Evolutionary conservation across 1,140 invertebrate genomes (phyloP).

Genomic region (Arctopsyche grandis): DNA sequence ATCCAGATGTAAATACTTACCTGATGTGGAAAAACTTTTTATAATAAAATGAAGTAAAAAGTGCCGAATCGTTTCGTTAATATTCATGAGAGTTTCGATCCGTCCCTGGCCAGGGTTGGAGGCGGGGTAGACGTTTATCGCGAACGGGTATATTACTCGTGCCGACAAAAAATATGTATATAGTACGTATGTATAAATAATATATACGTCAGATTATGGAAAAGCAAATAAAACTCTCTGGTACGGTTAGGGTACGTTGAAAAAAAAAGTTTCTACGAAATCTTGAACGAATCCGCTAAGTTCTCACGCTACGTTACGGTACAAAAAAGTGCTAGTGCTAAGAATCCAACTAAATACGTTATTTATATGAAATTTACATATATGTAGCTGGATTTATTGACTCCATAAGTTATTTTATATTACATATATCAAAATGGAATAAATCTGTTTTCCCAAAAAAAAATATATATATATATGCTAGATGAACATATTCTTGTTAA

Average conservation of each 20-base stretch:
- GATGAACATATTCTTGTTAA: too few relatives aligned
- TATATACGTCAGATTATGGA: conserved; percentile 32
- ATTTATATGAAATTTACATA: too few relatives aligned
- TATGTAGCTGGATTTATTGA: too few relatives aligned
- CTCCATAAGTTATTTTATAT: too few relatives aligned
- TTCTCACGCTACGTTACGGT: conserved; percentile 4
- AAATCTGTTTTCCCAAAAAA: too few relatives aligned
- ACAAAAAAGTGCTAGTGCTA: not conserved
- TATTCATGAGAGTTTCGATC: conserved; percentile 4
- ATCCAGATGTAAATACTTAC: too few relatives aligned
- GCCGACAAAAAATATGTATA: not conserved
- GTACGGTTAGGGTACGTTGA: conserved; percentile 21
- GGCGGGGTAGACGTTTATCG: conserved; percentile 14
- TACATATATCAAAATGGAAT: too few relatives aligned
- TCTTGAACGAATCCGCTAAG: not conserved
- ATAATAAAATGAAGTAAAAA: not conserved
- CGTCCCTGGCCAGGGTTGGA: conserved; percentile 12
- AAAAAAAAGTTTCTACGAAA: conserved; percentile 20
- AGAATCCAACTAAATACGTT: too few relatives aligned
- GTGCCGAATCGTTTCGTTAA: not conserved
- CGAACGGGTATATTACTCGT: not conserved
- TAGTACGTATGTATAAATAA: not conserved
- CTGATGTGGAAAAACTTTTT: too few relatives aligned
- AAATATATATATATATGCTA: too few relatives aligned
- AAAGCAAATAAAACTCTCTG: conserved; percentile 32